phyloP scores from a whole-genome alignment of 2,113 vertebrate genomes.

The Daubentonia madagascariensis region DNA sequence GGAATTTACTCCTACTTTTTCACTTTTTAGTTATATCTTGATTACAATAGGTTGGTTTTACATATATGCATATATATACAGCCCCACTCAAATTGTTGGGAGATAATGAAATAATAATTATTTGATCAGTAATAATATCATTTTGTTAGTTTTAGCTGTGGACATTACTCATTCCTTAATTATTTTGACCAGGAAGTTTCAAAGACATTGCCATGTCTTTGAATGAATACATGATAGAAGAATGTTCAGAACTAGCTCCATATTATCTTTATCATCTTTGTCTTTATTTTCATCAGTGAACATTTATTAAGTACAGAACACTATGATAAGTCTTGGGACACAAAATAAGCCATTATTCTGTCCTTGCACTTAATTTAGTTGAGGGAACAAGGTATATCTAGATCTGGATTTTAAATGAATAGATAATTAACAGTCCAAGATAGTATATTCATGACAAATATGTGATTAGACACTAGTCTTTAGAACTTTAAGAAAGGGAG shows the following conservation, averaged over 20 bases:
- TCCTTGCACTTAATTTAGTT: slow-evolving; percentile 10
- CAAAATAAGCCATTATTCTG: background rate
- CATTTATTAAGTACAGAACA: background rate
- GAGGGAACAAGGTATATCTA: background rate
- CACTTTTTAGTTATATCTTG: background rate
- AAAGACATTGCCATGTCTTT: background rate
- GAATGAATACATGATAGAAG: background rate
- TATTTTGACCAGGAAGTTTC: background rate
- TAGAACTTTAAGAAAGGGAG: background rate
- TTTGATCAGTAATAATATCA: background rate
- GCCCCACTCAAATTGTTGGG: background rate
- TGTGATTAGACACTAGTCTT: background rate
- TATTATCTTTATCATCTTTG: background rate
- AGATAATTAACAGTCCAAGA: background rate
- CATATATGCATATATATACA: background rate
- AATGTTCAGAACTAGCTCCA: background rate
- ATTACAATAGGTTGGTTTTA: background rate
- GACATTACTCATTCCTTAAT: background rate
- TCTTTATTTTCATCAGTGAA: slow-evolving; percentile 10
- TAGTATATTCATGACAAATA: background rate
- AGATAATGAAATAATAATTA: background rate
- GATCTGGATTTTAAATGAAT: slow-evolving; percentile 14
- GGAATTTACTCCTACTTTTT: background rate
- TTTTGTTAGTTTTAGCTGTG: slow-evolving; percentile 25
- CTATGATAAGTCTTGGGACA: background rate